phyloP scores from a whole-genome alignment of 2,113 vertebrate genomes.

The Lonchura striata region DNA sequence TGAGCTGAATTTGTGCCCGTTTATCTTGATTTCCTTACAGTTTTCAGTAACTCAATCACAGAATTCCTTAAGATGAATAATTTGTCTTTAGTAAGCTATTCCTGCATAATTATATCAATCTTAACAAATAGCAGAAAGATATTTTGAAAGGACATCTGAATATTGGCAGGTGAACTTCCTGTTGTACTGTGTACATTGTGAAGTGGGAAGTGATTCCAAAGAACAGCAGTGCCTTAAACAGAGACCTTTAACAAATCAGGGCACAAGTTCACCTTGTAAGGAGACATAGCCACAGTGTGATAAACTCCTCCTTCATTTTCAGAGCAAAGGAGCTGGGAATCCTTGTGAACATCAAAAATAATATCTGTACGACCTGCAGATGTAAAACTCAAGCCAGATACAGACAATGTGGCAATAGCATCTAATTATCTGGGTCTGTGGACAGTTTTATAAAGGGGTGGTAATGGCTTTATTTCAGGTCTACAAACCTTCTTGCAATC shows the following conservation, averaged over 20 bases:
- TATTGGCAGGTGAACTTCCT: not conserved
- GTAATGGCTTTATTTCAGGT: not conserved
- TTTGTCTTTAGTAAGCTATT: not conserved
- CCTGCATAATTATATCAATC: not conserved
- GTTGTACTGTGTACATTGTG: not conserved
- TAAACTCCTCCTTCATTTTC: constrained; percentile 34
- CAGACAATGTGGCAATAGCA: not conserved
- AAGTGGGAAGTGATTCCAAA: not conserved
- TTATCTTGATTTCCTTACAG: not conserved
- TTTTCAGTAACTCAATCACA: not conserved
- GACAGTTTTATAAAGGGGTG: not conserved
- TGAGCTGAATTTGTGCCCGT: not conserved
- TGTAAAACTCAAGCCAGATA: constrained; percentile 15
- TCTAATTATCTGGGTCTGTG: not conserved
- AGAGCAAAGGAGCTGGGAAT: constrained; percentile 4
- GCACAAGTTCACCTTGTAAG: constrained; percentile 19
- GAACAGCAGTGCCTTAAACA: not conserved
- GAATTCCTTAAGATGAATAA: not conserved
- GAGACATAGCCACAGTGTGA: not conserved
- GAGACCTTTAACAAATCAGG: constrained; percentile 23
- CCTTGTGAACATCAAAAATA: constrained; percentile 14
- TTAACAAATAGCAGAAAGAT: not conserved
- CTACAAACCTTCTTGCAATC: not conserved
- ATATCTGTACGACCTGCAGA: not conserved
- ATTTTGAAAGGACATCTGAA: not conserved